Percentiles rank a stretch among this genome's conserved stretches.
phyloP scores from a whole-genome alignment of 1,140 invertebrate genomes.

The Tetragonula clypearis region DNA sequence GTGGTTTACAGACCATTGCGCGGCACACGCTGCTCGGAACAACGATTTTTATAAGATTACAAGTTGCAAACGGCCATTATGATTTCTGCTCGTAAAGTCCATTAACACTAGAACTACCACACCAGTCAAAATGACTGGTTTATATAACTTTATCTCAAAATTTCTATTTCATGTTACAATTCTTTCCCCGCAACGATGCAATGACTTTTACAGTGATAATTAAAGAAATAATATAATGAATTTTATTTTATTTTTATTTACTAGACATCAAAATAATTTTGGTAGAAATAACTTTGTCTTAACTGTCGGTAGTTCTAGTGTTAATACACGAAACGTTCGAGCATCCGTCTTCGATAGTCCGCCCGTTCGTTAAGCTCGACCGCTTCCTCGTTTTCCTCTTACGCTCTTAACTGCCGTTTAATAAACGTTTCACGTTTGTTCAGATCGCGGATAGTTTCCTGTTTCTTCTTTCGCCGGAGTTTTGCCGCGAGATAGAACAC shows the following conservation, averaged over 20 bases:
- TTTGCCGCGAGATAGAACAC: not conserved
- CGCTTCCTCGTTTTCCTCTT: not conserved
- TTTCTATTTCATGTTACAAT: too few species aligned
- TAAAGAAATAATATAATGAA: too few species aligned
- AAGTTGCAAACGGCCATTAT: not conserved
- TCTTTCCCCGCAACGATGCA: too few species aligned
- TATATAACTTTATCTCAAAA: too few species aligned
- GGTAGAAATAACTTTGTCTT: too few species aligned
- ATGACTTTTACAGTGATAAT: too few species aligned
- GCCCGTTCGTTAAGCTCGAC: not conserved
- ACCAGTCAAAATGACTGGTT: too few species aligned
- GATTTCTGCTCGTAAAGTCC: conserved; percentile 15
- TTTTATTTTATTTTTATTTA: too few species aligned
- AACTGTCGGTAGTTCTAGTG: too few species aligned
- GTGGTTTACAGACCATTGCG: too few species aligned
- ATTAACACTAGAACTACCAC: not conserved
- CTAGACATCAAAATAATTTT: too few species aligned
- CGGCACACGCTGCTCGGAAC: not conserved
- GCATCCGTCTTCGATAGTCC: not conserved
- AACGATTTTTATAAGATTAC: conserved; percentile 3
- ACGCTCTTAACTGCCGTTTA: conserved; percentile 31
- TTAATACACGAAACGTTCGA: conserved; percentile 20
- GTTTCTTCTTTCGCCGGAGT: not conserved
- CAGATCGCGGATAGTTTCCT: not conserved
- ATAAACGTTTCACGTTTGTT: not conserved